These are phyloP conservation scores for Papilio gigon DNA, from an alignment of 2,888 invertebrate species.

Conservation along the genomic window DNA sequence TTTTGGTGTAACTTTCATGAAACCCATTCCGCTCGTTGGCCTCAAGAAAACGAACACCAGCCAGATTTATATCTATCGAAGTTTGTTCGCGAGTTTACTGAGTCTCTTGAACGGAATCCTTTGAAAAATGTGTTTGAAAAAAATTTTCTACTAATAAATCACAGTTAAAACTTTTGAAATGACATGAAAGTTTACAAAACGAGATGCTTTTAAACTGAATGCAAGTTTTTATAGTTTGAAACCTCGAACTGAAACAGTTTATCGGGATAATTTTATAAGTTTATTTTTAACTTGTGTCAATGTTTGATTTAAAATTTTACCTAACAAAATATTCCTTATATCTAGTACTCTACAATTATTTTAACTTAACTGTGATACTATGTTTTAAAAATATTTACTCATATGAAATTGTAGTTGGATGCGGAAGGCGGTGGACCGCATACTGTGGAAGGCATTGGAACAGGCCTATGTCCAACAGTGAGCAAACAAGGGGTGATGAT, in stretches of 20 bases:
- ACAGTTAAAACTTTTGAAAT: slow-evolving; percentile 1
- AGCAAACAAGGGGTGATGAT: too few species aligned
- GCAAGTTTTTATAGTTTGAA: background rate
- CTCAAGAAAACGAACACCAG: slow-evolving; percentile 12
- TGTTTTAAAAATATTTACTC: too few species aligned
- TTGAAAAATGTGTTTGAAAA: background rate
- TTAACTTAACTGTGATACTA: too few species aligned
- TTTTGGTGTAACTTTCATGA: background rate
- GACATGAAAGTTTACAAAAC: background rate
- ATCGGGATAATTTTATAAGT: background rate
- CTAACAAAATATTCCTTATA: background rate
- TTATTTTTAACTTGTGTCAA: background rate
- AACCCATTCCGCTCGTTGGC: background rate
- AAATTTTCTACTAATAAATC: background rate
- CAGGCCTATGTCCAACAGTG: too few species aligned
- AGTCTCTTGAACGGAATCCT: background rate
- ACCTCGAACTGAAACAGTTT: background rate
- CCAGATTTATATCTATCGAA: slow-evolving; percentile 13
- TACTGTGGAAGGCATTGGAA: too few species aligned
- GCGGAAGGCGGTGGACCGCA: too few species aligned
- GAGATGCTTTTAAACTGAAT: slow-evolving; percentile 11
- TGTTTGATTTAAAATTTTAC: background rate
- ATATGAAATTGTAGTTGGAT: too few species aligned
- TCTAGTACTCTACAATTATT: too few species aligned
- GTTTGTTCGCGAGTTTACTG: slow-evolving; percentile 1